Evolutionary conservation across 2,888 invertebrate species (phyloP), one percentile per base, ranked within the genome.

Genomic region (Drosophila pegasa): DNA sequence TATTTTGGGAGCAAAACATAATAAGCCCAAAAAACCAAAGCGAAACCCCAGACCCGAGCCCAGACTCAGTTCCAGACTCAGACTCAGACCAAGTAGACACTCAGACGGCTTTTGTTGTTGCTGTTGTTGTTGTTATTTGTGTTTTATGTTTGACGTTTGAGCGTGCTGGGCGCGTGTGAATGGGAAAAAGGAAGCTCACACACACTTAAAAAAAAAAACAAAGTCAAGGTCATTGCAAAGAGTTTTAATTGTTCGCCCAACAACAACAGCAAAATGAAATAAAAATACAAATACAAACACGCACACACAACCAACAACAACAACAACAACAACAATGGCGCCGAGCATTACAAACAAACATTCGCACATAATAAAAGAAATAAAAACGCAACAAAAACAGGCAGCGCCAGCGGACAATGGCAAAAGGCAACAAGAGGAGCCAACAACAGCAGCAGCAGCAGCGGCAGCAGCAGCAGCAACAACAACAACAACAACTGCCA

Each of bases 141-240:
- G 85, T 87, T 82, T 84, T 70, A 80, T 75, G 84, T 86, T 84
- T 88, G 83, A 87, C 87, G 87, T 78, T 86, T 83, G 87, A 88
- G 88, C 84, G 88, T 84, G 84, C 84, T 83, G 84, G 63, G 78
- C 83, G 83, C 83, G 83, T 88, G 88, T 88, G 88, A 88, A 88
- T 84, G 87, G 64, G 16, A 70, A 78, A 78, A 87, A 88, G 88
- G 88, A 85, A 88, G 81, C 89, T 78, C 84, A 58, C 62, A 78
- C 73, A 59, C 61, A 56, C 50, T 45, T 50, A 14, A 43, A 86
- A 86, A 56, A 86, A 87, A 90, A 90, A 91, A 91, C 92, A 91
- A 91, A 91, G 91, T 91, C 91, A 91, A 91, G 91, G 91, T 91
- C 91, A 91, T 84, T 90, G 90, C 90, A 90, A 91, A 91, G 91